phyloP scores from a whole-genome alignment of 1,140 invertebrate species.

The Carposina sasakii region DNA sequence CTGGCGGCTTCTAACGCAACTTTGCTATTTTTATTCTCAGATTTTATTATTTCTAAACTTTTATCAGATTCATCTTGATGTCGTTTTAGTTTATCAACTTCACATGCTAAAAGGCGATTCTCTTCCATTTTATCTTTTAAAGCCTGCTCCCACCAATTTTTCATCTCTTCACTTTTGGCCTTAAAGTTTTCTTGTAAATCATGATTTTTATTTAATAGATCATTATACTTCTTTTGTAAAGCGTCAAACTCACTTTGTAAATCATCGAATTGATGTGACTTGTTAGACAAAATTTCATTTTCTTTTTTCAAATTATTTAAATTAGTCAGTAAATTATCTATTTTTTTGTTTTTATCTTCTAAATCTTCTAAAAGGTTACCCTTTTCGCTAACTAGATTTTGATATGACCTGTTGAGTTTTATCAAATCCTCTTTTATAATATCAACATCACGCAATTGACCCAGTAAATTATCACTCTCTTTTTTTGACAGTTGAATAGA shows the following conservation, averaged over 20 bases:
- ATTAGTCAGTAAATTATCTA: conserved; percentile 25
- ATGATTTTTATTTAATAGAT: conserved; percentile 30
- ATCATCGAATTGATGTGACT: conserved; percentile 19
- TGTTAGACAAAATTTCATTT: conserved; percentile 29
- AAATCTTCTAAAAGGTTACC: conserved; percentile 26
- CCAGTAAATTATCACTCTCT: conserved; percentile 38
- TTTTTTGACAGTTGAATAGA: conserved; percentile 36
- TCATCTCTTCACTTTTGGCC: conserved; percentile 38
- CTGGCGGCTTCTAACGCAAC: conserved; percentile 24
- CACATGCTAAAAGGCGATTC: conserved; percentile 30
- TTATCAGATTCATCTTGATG: conserved; percentile 19
- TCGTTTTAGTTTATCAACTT: conserved; percentile 29
- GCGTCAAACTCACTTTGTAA: conserved; percentile 28
- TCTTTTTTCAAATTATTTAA: conserved; percentile 28
- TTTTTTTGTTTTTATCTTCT: conserved; percentile 23
- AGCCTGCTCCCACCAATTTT: conserved; percentile 31
- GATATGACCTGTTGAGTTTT: conserved; percentile 21
- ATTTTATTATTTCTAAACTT: conserved; percentile 33
- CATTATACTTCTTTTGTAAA: conserved; percentile 29
- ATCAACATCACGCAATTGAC: conserved; percentile 33
- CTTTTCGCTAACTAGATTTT: conserved; percentile 28
- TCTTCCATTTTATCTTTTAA: conserved; percentile 44
- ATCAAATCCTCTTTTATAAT: conserved; percentile 32
- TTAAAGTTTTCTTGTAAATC: conserved; percentile 31
- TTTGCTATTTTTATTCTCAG: conserved; percentile 30